phyloP scores from a whole-genome alignment of 2,113 vertebrate genomes.

The Myotis lucifugus region DNA sequence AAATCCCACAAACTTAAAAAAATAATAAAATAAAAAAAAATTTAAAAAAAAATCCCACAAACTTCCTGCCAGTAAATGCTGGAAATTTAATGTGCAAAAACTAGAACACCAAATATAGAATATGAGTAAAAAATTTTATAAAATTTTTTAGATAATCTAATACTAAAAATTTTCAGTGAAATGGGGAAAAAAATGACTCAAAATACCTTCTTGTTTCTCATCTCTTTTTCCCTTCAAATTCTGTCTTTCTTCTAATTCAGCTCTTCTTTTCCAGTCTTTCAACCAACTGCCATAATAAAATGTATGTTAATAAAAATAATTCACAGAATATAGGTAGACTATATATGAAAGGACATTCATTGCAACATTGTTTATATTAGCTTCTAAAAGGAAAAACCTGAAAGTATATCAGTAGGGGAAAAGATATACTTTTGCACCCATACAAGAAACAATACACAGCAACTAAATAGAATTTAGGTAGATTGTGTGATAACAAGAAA shows the following conservation, averaged over 20 bases:
- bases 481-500: background rate
- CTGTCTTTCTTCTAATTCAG: constrained; percentile 89
- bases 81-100: constrained; percentile 6
- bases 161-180: constrained; percentile 33
- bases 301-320: constrained; percentile 50
- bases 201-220: constrained; percentile 82
- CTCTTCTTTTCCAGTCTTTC: constrained; percentile 94
- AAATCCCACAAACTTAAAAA: constrained; percentile 8
- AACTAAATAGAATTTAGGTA: background rate
- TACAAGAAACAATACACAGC: background rate
- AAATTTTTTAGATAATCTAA: background rate
- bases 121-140: background rate
- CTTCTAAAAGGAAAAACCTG: background rate
- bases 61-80: constrained; percentile 15
- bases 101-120: constrained; percentile 12
- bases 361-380: background rate
- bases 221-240: constrained; percentile 84
- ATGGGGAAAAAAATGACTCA: background rate
- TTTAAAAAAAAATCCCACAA: background rate
- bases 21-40: too few relatives aligned
- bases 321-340: background rate
- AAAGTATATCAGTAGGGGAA: background rate
- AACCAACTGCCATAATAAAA: constrained; percentile 90
- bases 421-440: background rate
- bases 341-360: background rate